Evolutionary conservation across 1,140 invertebrate genomes (phyloP), one percentile per base, ranked within the genome.

Genomic region (Carposina sasakii): DNA sequence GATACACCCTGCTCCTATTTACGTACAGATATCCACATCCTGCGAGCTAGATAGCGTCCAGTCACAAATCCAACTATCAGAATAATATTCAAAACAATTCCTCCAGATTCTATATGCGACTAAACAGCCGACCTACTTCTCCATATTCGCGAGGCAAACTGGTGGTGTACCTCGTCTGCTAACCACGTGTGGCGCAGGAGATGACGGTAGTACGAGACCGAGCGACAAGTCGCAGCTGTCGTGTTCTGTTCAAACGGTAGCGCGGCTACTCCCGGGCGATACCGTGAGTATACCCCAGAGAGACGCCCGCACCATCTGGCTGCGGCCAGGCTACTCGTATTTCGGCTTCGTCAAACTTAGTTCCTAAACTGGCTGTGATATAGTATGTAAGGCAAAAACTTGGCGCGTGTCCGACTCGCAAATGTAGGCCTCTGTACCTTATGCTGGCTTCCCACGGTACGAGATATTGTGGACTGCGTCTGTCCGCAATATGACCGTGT

Each of bases 281-380:
- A 67, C 50, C 2, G 65, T 83, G 15, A 72, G 75, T 43, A 54
- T 81, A 2, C 62, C 74, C 0, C 75, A 81, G 20, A 54, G 79
- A 19, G 79, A 83, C 62, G 66, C 62, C 9, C 58, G 68, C 15
- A 83, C 72, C 1, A 46, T 83, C 1, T 77, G 65, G 67, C 69
- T 83, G 0, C 41, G 60, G 37, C 70, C 70, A 0, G 79, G 79
- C 9, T 75, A 77, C 57, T 64, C 69, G 0, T 81, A 81, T 48
- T 63, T 83, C 41, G 78, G 78, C 2, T 81, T 83, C 20, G 55
- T 83, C 24, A 83, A 81, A 67, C 63, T 82, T 60, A 72, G 70
- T 70, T 76, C 76, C 67, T 82, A 75, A 61, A 37, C 28, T 46
- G 63, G 65, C 67, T 69, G 71, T 72, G 59, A 52, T 49, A 41